A percentile compares a stretch with the other conserved stretches of the same genome.
These are phyloP conservation scores for Machimus rusticus DNA, from an alignment of 2,888 invertebrate species.

Conservation along the genomic window DNA sequence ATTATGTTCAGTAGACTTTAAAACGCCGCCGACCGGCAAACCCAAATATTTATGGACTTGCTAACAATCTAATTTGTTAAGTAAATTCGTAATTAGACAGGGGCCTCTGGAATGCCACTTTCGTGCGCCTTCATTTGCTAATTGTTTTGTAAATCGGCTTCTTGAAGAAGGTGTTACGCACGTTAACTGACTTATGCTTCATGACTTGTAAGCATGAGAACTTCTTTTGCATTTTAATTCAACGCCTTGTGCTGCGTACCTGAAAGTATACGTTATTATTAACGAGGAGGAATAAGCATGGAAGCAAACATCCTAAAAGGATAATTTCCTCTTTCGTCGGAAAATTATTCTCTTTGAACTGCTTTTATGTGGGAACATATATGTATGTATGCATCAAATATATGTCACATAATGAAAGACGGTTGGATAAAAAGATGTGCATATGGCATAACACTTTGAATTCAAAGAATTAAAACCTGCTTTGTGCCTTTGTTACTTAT, in stretches of 20 bases:
- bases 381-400: neutral
- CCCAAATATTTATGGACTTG: neutral
- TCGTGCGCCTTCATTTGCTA: neutral
- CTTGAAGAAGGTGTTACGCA: neutral
- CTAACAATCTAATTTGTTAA: neutral
- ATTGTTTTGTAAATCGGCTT: neutral
- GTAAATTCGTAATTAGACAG: neutral
- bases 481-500: neutral
- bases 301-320: neutral
- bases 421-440: neutral
- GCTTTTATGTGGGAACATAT: neutral
- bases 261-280: neutral
- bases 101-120: neutral
- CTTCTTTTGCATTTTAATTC: neutral
- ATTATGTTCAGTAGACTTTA: neutral
- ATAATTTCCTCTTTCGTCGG: neutral
- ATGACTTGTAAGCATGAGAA: neutral
- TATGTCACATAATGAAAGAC: neutral
- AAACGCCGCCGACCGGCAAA: neutral
- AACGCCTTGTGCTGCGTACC: neutral
- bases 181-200: neutral
- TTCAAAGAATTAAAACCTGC: neutral
- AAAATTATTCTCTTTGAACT: neutral
- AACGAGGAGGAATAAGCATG: neutral
- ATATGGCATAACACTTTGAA: neutral